These are phyloP conservation scores for Tragopan temminckii DNA, from an alignment of 2,797 vertebrate species.

Conservation along the genomic window DNA sequence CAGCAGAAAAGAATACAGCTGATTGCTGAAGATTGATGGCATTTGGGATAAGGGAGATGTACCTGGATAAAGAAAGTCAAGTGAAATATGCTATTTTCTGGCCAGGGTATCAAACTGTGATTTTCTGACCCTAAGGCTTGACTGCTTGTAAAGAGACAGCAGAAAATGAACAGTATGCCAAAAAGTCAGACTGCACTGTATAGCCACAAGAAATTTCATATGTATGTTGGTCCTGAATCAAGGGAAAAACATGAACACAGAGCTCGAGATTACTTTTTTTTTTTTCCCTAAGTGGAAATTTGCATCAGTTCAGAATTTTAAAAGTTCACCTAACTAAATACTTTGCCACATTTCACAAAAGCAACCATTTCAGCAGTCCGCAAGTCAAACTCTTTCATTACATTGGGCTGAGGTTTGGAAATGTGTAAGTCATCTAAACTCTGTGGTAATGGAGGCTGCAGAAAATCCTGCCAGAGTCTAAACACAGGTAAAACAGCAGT, in stretches of 20 bases:
- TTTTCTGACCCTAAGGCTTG: neutral
- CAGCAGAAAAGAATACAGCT: slow-evolving; percentile 25
- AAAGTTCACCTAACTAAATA: neutral
- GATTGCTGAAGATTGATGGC: neutral
- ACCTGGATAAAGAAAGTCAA: neutral
- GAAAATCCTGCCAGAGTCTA: neutral
- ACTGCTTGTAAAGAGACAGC: neutral
- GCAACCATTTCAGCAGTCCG: neutral
- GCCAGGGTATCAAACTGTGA: neutral
- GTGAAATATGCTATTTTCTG: neutral
- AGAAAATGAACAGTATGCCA: neutral
- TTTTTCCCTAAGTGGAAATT: neutral
- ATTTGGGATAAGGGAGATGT: neutral
- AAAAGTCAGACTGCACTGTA: neutral
- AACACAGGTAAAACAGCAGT: neutral
- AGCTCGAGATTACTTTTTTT: neutral
- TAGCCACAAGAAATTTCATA: neutral
- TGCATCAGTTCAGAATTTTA: neutral
- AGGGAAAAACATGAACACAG: neutral
- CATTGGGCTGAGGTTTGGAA: neutral
- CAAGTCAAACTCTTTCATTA: neutral
- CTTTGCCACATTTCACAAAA: neutral
- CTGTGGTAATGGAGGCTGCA: neutral
- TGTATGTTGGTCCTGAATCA: neutral
- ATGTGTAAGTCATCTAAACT: neutral